Base-by-base conservation (phyloP, 2,113 vertebrate genomes). In the Takifugu bimaculatus region DNA sequence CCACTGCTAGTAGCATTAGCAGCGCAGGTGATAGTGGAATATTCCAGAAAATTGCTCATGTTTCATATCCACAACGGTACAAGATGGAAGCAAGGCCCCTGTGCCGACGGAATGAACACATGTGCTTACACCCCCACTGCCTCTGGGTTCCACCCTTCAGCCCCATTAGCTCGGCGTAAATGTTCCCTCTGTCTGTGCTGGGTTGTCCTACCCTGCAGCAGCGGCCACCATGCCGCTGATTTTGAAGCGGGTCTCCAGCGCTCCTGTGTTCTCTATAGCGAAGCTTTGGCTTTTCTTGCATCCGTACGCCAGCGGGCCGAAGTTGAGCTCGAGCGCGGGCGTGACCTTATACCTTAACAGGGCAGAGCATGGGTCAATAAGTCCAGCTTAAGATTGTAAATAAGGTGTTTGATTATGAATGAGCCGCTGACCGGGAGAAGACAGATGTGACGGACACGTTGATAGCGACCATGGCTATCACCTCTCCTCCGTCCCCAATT, bases 231-330 rank as follows among this genome's bases (percentile, higher is more conserved):
- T 59, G 70, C 64, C 83, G 54, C 27, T 72, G 66, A 98, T 91
- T 70, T 0, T 5, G 47, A 87, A 98, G n/a, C 70, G 87, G 20
- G 92, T 91, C 26, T 88, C 88, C 0, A 91, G 88, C 12, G 74
- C 1, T 2, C 95, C 93, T 32, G 26, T 89, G 83, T 99, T 98
- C 87, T 96, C 90, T 15, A 98, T 78, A 1, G 45, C 79, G 53
- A 99, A 87, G 20, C 15, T 83, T 50, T 74, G 74, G 20, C 44
- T 90, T 74, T 88, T 94, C 57, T 75, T 92, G 28, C 67, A 80
- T 57, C 93, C 90, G 0, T 59, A 88, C 11, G 88, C 50, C 71
- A 97, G 32, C 1, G 91, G 81, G 1, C 96, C 94, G 0, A 98
- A 96, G 86, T 85, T 83, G 65, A 95, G 81, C 68, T 89, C 27